Evolutionary conservation across 2,113 vertebrate genomes (phyloP).

Genomic region (Synchiropus splendidus): DNA sequence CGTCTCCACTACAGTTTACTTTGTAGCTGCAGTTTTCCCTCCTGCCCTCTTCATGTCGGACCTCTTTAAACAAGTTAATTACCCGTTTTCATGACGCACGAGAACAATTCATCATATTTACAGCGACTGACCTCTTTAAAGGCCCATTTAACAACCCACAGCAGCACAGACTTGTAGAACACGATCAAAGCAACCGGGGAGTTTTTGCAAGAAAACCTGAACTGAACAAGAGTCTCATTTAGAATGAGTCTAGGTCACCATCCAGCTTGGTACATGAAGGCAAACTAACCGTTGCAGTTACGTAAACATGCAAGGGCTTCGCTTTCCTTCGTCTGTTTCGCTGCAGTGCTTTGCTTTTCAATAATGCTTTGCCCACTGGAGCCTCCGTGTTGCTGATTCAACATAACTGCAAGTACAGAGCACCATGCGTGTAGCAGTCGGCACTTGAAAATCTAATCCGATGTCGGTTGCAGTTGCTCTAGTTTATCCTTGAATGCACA

Average conservation of each 20-base stretch:
- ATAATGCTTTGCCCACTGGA: not conserved
- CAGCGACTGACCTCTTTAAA: conserved; percentile 18
- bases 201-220: conserved; percentile 12
- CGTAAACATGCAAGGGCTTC: conserved; percentile 7
- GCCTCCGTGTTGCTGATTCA: not conserved
- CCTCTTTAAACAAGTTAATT: conserved; percentile 34
- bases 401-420: conserved; percentile 5
- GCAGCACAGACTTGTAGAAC: not conserved
- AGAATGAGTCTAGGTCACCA: conserved; percentile 37
- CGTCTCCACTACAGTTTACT: too few species aligned
- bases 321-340: conserved; percentile 1
- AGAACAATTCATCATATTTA: conserved; percentile 37
- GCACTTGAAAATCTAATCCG: too few species aligned
- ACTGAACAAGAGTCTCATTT: conserved; percentile 32
- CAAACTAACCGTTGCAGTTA: conserved; percentile 11
- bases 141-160: conserved; percentile 17
- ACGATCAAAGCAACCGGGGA: conserved; percentile 7
- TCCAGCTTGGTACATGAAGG: conserved; percentile 17
- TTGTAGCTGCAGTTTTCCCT: too few species aligned
- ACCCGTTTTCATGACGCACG: conserved; percentile 30
- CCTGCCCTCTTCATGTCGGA: conserved; percentile 3
- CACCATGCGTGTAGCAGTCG: not conserved
- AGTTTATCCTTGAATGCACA: too few species aligned
- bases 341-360: conserved; percentile 7
- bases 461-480: too few species aligned